Percentiles rank a stretch among this genome's conserved stretches.
phyloP scores from a whole-genome alignment of 2,888 invertebrate genomes.

The Drosophila paramelanica region DNA sequence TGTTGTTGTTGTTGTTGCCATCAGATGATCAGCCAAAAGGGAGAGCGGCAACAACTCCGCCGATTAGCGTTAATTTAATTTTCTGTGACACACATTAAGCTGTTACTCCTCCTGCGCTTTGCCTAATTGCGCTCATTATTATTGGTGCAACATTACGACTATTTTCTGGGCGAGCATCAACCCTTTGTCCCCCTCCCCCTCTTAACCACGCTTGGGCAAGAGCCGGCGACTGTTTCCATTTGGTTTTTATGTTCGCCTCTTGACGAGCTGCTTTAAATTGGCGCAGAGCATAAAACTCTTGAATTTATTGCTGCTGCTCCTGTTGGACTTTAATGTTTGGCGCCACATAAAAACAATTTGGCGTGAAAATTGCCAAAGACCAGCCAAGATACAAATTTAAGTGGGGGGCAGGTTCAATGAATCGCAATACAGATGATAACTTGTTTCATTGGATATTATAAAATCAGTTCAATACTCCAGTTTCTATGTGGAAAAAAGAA shows the following conservation, averaged over 20 bases:
- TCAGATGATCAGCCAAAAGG: slow-evolving; percentile 9
- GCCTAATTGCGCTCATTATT: slow-evolving; percentile 77
- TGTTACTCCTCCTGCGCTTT: slow-evolving; percentile 43
- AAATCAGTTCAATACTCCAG: background rate
- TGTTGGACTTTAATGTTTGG: slow-evolving; percentile 59
- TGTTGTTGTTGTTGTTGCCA: slow-evolving; percentile 6
- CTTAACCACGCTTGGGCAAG: slow-evolving; percentile 1
- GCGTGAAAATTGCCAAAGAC: slow-evolving; percentile 49
- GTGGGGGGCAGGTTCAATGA: background rate
- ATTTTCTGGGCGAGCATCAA: slow-evolving; percentile 25
- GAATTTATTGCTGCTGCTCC: slow-evolving; percentile 42
- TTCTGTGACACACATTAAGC: slow-evolving; percentile 77
- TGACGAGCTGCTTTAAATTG: slow-evolving; percentile 53
- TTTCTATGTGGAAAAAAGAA: too few relatives aligned
- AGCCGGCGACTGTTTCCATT: slow-evolving; percentile 64
- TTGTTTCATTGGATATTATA: background rate
- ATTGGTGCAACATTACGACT: slow-evolving; percentile 65
- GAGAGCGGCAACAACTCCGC: slow-evolving; percentile 15
- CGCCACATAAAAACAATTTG: slow-evolving; percentile 69
- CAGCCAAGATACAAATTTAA: background rate
- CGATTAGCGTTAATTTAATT: slow-evolving; percentile 77
- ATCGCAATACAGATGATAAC: background rate
- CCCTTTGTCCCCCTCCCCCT: slow-evolving; percentile 18
- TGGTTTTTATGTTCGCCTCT: slow-evolving; percentile 65
- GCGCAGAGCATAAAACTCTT: slow-evolving; percentile 58